Evolutionary conservation across 2,888 invertebrate species (phyloP).

Genomic region (Hermaeophaga mercurialis): DNA sequence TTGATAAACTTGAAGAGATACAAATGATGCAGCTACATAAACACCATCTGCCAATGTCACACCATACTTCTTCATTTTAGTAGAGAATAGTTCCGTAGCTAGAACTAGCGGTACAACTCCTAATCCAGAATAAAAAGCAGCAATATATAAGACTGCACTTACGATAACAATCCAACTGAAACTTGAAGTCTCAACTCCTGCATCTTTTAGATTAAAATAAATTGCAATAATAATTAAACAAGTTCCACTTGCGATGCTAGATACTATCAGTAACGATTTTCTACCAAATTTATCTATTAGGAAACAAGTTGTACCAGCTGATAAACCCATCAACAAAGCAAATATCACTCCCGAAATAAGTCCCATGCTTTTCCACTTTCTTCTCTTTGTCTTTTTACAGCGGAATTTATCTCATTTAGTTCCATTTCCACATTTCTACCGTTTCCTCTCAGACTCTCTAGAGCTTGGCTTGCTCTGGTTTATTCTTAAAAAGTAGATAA

Average conservation of each 20-base stretch:
- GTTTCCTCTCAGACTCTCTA: conserved; percentile 45
- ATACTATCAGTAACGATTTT: conserved; percentile 49
- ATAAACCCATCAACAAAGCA: conserved; percentile 51
- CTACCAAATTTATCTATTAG: conserved; percentile 53
- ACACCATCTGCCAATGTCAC: conserved; percentile 54
- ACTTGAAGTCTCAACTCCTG: conserved; percentile 41
- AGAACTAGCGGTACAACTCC: conserved; percentile 56
- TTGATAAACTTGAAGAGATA: conserved; percentile 53
- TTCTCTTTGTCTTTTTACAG: conserved; percentile 52
- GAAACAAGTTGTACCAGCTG: conserved; percentile 49
- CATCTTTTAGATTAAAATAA: conserved; percentile 52
- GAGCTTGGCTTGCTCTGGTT: conserved; percentile 49
- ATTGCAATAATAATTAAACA: conserved; percentile 50
- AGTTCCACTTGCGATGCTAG: conserved; percentile 50
- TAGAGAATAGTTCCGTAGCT: conserved; percentile 55
- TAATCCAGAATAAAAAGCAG: conserved; percentile 52
- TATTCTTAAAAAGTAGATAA: conserved; percentile 50
- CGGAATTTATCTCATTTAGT: conserved; percentile 50
- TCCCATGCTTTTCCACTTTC: conserved; percentile 53
- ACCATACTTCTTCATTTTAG: conserved; percentile 55
- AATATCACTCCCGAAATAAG: conserved; percentile 54
- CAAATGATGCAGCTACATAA: conserved; percentile 50
- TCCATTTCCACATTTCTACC: conserved; percentile 51
- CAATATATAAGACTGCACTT: conserved; percentile 44
- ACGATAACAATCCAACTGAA: conserved; percentile 48